A percentile compares a stretch with the other conserved stretches of the same genome.
Evolutionary conservation across 2,888 invertebrate species (phyloP).

Genomic region (Drosophila anomalata): DNA sequence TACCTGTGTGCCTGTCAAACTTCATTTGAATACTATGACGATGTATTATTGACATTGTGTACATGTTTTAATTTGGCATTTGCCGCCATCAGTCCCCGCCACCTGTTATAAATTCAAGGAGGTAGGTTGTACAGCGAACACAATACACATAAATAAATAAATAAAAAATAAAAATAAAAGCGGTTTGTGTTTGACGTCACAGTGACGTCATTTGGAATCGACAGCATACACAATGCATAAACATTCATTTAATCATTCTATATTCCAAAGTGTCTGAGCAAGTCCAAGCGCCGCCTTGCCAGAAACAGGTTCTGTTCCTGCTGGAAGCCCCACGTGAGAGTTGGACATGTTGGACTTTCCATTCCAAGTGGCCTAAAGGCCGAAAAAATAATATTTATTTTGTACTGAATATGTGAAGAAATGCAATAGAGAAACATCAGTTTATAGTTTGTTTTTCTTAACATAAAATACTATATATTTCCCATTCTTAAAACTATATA

Average conservation of each 20-base stretch:
- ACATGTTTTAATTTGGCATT: conserved; percentile 79
- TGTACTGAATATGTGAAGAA: background rate
- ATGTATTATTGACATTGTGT: conserved; percentile 78
- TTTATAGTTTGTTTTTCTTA: too few relatives aligned
- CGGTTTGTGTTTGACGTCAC: conserved; percentile 76
- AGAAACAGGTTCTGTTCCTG: conserved; percentile 64
- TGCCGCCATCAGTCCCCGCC: conserved; percentile 49
- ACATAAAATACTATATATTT: too few relatives aligned
- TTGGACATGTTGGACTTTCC: conserved; percentile 6
- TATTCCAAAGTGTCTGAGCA: conserved; percentile 69
- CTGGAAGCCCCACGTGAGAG: conserved; percentile 28
- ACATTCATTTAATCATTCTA: conserved; percentile 76
- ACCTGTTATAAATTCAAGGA: conserved; percentile 48
- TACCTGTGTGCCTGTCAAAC: conserved; percentile 67
- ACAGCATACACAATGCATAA: conserved; percentile 67
- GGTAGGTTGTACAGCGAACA: conserved; percentile 15
- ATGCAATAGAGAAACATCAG: background rate
- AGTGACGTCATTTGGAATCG: conserved; percentile 76
- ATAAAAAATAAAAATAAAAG: conserved; percentile 63
- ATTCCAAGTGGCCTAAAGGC: conserved; percentile 5
- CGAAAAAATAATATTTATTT: background rate
- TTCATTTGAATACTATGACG: conserved; percentile 80
- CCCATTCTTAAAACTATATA: too few relatives aligned
- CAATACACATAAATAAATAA: conserved; percentile 51
- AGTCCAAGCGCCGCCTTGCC: conserved; percentile 50